Conservation (phyloP, 2,888 invertebrate genomes). For the Chrysomela aeneicollis region DNA sequence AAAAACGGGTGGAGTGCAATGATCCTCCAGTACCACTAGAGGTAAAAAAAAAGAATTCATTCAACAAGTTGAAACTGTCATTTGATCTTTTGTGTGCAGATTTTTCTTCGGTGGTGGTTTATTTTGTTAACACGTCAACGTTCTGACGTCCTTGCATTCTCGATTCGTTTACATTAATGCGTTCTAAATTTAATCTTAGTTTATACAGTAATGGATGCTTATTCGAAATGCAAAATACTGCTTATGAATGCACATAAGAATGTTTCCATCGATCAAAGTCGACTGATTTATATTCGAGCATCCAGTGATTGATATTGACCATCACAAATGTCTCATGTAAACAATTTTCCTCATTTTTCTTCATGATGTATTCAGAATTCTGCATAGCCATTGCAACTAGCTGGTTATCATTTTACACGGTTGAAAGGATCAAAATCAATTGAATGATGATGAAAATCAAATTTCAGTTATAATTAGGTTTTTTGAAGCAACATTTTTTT, state of each 20-base stretch:
- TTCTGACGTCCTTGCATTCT: slow-evolving; percentile 38
- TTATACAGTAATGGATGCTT: background rate
- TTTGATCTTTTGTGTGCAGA: no score
- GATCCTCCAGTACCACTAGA: slow-evolving; percentile 66
- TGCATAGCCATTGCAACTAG: background rate
- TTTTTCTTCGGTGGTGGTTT: background rate
- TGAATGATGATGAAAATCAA: no score
- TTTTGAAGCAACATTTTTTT: no score
- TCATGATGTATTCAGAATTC: background rate
- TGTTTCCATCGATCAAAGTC: background rate
- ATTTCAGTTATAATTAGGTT: no score
- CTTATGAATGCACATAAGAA: background rate
- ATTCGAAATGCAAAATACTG: background rate
- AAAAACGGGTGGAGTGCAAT: slow-evolving; percentile 74
- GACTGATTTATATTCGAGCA: background rate
- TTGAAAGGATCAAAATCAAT: no score
- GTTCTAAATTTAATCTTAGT: slow-evolving; percentile 30
- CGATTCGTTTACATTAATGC: slow-evolving; percentile 31
- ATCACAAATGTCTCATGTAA: background rate
- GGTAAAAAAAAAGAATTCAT: slow-evolving; percentile 55
- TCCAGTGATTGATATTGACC: background rate
- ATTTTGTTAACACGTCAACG: slow-evolving; percentile 34
- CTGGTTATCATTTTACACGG: no score
- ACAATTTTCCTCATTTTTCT: no score
- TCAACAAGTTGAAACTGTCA: background rate